Percentiles rank a stretch among this genome's conserved stretches.
Conservation (phyloP, 1,140 invertebrate species). For the Aphelinus atriplicis region DNA sequence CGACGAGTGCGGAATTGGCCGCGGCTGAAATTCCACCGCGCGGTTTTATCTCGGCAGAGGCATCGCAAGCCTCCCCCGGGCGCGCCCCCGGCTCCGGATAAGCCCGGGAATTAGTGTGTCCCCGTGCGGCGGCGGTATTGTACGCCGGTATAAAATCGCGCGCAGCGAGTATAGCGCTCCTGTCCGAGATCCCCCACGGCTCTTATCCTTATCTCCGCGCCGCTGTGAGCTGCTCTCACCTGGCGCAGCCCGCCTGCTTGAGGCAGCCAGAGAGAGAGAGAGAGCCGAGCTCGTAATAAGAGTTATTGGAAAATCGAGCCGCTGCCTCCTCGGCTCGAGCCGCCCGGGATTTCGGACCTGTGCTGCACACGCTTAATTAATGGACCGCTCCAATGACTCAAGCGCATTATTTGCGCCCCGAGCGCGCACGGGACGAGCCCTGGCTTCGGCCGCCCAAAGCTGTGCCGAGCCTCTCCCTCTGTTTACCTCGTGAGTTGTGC, state of each 20-base stretch:
- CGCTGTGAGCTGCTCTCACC: neutral
- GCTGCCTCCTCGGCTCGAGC: neutral
- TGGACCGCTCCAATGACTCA: no score
- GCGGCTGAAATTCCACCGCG: no score
- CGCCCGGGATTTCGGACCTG: no score
- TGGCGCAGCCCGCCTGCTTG: no score
- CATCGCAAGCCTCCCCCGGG: neutral
- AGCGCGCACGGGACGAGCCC: no score
- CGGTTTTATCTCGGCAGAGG: neutral
- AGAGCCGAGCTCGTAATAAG: neutral
- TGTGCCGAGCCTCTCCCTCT: no score
- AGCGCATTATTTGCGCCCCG: no score
- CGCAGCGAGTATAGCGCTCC: neutral
- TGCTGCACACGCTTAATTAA: no score
- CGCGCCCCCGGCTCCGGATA: neutral
- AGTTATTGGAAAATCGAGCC: constrained; percentile 27
- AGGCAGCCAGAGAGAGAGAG: no score
- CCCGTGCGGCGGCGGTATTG: neutral
- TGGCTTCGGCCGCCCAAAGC: no score
- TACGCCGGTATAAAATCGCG: neutral
- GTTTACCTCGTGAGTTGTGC: no score
- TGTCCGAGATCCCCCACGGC: neutral
- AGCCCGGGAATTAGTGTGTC: constrained; percentile 17
- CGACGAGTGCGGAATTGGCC: no score
- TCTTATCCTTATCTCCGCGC: constrained; percentile 19